Evolutionary conservation across 2,797 vertebrate species (phyloP).

Genomic region (Hapalemur alaotrensis): DNA sequence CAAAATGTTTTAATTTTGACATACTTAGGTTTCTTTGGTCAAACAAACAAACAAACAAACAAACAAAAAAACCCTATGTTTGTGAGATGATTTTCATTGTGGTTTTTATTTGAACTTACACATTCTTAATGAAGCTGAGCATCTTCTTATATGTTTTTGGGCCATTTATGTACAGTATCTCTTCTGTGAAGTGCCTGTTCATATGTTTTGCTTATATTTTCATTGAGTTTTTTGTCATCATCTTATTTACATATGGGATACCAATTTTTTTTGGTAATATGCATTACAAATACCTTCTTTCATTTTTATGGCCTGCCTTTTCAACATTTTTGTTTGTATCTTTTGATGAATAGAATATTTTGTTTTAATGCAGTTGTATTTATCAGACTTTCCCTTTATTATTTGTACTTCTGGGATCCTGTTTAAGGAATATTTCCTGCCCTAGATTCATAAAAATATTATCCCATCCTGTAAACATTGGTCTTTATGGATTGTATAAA

Average conservation of each 20-base stretch:
- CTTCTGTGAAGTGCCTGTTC: neutral
- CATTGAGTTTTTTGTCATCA: neutral
- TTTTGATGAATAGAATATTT: constrained; percentile 2
- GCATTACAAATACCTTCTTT: neutral
- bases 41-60: neutral
- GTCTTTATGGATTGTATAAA: neutral
- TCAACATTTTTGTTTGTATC: neutral
- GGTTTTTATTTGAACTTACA: neutral
- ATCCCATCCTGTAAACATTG: neutral
- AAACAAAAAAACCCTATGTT: neutral
- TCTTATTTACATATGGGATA: neutral
- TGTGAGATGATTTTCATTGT: neutral
- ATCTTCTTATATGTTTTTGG: neutral
- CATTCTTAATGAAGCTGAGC: neutral
- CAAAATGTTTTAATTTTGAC: neutral
- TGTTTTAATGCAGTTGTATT: neutral
- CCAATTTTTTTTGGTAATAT: neutral
- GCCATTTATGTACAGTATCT: neutral
- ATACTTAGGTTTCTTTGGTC: neutral
- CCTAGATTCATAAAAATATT: neutral
- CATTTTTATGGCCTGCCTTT: neutral
- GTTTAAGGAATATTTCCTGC: neutral
- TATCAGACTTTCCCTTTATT: neutral
- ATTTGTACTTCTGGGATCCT: neutral
- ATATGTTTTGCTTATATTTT: neutral